Percentiles rank a stretch among this genome's conserved stretches.
Evolutionary conservation across 2,797 vertebrate species (phyloP).

Genomic region (Sitta carolinensis): DNA sequence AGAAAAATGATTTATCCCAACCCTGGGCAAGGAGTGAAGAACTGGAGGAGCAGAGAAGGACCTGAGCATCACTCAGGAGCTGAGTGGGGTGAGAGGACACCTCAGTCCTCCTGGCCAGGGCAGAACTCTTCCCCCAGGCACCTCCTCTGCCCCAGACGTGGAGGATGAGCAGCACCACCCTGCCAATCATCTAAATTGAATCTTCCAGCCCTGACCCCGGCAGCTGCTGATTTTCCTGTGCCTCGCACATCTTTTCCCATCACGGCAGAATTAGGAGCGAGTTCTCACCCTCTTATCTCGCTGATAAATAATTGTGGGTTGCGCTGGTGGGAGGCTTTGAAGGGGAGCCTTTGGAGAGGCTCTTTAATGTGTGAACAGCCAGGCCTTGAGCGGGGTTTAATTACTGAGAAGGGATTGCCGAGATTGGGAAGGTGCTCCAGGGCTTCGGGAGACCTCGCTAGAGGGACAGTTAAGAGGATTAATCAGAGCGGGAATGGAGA

Average conservation of each 20-base stretch:
- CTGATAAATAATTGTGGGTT: conserved; percentile 36
- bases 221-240: background rate
- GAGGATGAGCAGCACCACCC: background rate
- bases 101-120: background rate
- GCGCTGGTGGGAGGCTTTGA: background rate
- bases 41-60: background rate
- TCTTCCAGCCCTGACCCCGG: conserved; percentile 2
- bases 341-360: background rate
- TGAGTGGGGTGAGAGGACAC: background rate
- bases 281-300: background rate
- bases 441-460: background rate
- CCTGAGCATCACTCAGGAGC: background rate
- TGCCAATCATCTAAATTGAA: conserved; percentile 63
- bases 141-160: background rate
- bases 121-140: background rate
- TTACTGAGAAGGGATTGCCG: conserved; percentile 13
- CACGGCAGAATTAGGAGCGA: background rate
- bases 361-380: background rate
- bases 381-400: conserved; percentile 19
- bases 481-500: background rate
- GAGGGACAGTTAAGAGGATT: background rate
- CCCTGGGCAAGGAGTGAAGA: background rate
- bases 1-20: background rate
- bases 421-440: background rate
- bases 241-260: background rate